Conservation (phyloP, 1,140 invertebrate genomes). For the Parapsyche elsis region DNA sequence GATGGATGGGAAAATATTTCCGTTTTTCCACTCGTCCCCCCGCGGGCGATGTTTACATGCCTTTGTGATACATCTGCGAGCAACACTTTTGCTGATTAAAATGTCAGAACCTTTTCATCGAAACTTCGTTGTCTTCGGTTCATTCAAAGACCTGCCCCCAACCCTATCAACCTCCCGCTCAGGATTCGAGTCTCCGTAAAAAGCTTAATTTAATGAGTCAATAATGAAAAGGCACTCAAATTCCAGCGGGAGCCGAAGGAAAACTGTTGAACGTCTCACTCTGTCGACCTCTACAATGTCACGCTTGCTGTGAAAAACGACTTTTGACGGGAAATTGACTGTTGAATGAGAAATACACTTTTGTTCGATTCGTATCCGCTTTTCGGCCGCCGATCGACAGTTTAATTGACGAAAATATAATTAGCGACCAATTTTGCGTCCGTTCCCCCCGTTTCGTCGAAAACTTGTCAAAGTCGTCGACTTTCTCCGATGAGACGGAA, state of each 20-base stretch:
- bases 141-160: not conserved
- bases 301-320: not conserved
- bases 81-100: conserved; percentile 52
- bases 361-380: not conserved
- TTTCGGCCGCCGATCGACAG: not conserved
- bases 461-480: no score
- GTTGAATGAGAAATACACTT: not conserved
- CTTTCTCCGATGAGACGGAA: no score
- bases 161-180: not conserved
- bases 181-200: not conserved
- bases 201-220: conserved; percentile 43
- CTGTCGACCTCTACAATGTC: not conserved
- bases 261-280: not conserved
- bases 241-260: not conserved
- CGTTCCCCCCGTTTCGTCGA: not conserved
- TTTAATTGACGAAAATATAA: conserved; percentile 12
- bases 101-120: conserved; percentile 40
- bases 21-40: conserved; percentile 2
- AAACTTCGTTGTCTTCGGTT: conserved; percentile 18
- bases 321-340: conserved; percentile 9
- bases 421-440: not conserved
- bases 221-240: conserved; percentile 30
- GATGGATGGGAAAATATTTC: conserved; percentile 16
- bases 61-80: conserved; percentile 25
- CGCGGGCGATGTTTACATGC: not conserved